Evolutionary conservation across 2,888 invertebrate species (phyloP).

Genomic region (Oasisia sp.): DNA sequence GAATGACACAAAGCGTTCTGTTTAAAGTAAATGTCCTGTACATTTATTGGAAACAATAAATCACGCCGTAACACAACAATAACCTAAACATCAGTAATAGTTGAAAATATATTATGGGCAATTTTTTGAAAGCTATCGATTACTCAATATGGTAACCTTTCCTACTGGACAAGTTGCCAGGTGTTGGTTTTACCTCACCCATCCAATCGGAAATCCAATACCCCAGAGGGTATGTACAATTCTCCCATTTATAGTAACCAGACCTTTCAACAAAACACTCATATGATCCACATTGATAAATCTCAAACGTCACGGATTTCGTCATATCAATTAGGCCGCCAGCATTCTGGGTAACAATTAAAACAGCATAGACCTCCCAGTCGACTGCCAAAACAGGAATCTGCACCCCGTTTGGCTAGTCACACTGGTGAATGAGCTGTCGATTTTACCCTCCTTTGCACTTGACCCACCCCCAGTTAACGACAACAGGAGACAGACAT

Average conservation of each 20-base stretch:
- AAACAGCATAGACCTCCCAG: neutral
- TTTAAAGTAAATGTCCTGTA: slow-evolving; percentile 13
- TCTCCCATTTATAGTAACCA: neutral
- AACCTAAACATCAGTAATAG: neutral
- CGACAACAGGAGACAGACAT: neutral
- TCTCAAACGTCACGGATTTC: neutral
- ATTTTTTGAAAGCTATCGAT: neutral
- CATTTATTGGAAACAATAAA: slow-evolving; percentile 5
- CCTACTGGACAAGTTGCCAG: neutral
- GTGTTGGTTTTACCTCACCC: neutral
- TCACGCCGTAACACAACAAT: neutral
- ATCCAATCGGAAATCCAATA: neutral
- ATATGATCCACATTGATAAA: neutral
- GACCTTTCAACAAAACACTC: neutral
- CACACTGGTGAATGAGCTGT: neutral
- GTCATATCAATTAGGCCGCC: neutral
- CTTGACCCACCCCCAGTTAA: neutral
- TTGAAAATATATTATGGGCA: neutral
- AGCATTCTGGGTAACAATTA: neutral
- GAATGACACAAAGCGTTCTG: neutral
- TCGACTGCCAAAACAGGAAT: neutral
- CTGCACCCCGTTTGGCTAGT: neutral
- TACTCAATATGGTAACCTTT: neutral
- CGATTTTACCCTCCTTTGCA: neutral
- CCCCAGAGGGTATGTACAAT: neutral